phyloP scores from a whole-genome alignment of 92 coral and sea anemone genomes.

The Anthopleura xanthogrammica region DNA sequence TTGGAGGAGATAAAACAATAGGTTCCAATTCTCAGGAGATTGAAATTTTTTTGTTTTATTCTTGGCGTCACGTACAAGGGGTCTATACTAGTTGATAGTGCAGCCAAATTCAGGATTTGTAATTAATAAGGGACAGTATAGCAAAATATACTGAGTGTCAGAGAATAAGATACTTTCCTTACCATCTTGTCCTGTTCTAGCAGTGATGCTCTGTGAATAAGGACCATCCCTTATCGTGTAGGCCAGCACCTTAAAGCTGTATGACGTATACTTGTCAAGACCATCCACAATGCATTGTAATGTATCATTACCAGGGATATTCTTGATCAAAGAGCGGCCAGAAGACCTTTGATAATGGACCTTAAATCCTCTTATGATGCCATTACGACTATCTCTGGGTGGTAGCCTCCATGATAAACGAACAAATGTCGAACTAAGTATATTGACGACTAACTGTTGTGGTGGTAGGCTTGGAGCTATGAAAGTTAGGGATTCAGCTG shows the following conservation, averaged over 20 bases:
- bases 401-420: constrained; percentile 30
- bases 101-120: no score
- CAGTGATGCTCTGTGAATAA: neutral
- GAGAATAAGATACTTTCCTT: neutral
- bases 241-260: constrained; percentile 20
- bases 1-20: no score
- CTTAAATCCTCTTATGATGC: constrained; percentile 24
- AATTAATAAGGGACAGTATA: neutral
- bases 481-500: no score
- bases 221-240: constrained; percentile 24
- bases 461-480: constrained; percentile 38
- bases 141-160: neutral
- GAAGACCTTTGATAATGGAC: constrained; percentile 4
- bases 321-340: neutral
- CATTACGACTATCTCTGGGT: constrained; percentile 20
- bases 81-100: no score
- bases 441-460: neutral
- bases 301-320: neutral
- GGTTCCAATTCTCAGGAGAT: no score
- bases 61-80: no score
- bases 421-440: constrained; percentile 12
- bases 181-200: neutral
- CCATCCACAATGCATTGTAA: neutral
- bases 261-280: constrained; percentile 19
- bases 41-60: no score